Evolutionary conservation across 1,140 invertebrate genomes (phyloP).

Genomic region (Aradophagus sp.): DNA sequence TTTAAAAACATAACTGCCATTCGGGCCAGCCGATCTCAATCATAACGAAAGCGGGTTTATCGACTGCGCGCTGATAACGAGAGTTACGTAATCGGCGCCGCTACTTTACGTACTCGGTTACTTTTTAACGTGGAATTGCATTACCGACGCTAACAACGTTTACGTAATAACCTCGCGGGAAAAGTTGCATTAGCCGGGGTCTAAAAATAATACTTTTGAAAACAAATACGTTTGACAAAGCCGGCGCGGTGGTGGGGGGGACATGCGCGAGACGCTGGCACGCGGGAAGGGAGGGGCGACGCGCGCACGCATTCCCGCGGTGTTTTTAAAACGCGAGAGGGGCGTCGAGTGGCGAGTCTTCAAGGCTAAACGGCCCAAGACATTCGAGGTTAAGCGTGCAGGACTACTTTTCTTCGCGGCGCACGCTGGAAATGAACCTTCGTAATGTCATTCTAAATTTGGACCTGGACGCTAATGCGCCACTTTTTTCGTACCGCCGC

Average conservation of each 20-base stretch:
- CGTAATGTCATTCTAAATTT: slow-evolving; percentile 43
- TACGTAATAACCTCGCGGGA: no score
- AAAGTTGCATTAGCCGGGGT: no score
- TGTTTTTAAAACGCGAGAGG: slow-evolving; percentile 43
- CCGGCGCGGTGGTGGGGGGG: slow-evolving; percentile 22
- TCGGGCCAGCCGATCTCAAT: no score
- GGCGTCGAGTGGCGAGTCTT: slow-evolving; percentile 42
- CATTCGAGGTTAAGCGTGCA: slow-evolving; percentile 52
- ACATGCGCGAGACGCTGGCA: no score
- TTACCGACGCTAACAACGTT: no score
- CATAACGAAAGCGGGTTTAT: no score
- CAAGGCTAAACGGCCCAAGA: slow-evolving; percentile 45
- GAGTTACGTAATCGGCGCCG: no score
- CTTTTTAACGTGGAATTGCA: no score
- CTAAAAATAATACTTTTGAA: slow-evolving; percentile 25
- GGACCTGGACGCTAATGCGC: slow-evolving; percentile 28
- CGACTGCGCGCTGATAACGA: no score
- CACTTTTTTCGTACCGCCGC: slow-evolving; percentile 17
- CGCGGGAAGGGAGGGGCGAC: slow-evolving; percentile 32
- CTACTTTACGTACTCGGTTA: no score
- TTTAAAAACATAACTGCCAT: no score
- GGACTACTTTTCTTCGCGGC: slow-evolving; percentile 49
- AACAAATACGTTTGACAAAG: slow-evolving; percentile 39
- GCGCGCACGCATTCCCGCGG: slow-evolving; percentile 37
- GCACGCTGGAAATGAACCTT: slow-evolving; percentile 38